Conservation (phyloP, 2,113 vertebrate species). For the Anarhynchus alexandrinus region DNA sequence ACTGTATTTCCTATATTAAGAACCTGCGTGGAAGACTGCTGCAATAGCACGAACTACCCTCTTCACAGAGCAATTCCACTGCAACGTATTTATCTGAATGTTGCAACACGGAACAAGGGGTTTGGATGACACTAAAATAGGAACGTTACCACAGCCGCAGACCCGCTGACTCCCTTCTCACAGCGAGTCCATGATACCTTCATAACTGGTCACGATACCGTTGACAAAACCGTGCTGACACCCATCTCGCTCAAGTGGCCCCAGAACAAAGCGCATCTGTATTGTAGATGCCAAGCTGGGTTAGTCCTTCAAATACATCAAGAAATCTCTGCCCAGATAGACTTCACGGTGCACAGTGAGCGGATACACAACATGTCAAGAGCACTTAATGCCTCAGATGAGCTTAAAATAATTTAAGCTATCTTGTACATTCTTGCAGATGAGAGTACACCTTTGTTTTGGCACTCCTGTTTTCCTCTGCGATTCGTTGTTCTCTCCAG, state of each 20-base stretch:
- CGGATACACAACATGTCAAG: neutral
- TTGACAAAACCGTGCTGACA: neutral
- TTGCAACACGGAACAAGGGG: neutral
- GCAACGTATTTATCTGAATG: neutral
- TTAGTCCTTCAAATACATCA: neutral
- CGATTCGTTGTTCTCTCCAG: neutral
- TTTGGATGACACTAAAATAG: neutral
- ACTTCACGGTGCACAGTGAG: neutral
- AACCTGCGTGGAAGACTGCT: neutral
- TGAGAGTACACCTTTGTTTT: neutral
- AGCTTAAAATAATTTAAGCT: neutral
- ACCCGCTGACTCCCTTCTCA: neutral
- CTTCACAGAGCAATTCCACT: neutral
- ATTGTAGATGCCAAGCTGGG: neutral
- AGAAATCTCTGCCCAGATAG: neutral
- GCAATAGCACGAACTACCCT: neutral
- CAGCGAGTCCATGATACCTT: neutral
- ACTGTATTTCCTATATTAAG: neutral
- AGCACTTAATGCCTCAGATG: neutral
- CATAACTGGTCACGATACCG: rapidly evolving
- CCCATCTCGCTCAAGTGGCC: neutral
- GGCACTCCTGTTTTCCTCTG: neutral
- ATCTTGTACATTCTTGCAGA: neutral
- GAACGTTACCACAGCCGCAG: neutral
- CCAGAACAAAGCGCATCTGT: neutral